Conservation (phyloP, 1,140 invertebrate species). For the Cepaea nemoralis region DNA sequence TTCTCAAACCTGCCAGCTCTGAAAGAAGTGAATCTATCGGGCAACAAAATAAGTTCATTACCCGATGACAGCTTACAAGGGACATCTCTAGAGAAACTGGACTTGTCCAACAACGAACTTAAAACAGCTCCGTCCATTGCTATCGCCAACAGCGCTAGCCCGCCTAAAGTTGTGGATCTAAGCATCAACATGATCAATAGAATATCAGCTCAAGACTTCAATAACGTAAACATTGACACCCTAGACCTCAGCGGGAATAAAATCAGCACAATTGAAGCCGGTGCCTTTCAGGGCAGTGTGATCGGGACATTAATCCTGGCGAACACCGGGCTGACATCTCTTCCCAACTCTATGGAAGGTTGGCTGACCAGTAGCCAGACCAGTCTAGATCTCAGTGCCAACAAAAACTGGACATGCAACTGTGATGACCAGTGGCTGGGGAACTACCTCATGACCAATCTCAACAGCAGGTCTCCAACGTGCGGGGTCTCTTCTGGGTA, state of each 20-base stretch:
- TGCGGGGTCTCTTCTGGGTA: conserved; percentile 22
- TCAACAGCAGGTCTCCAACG: conserved; percentile 18
- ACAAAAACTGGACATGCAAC: conserved; percentile 52
- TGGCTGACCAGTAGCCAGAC: conserved; percentile 42
- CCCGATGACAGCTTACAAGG: conserved; percentile 41
- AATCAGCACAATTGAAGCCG: neutral
- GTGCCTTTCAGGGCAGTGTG: neutral
- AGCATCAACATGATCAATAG: conserved; percentile 34
- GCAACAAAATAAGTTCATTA: conserved; percentile 44
- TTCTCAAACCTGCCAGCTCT: conserved; percentile 48
- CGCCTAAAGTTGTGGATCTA: conserved; percentile 33
- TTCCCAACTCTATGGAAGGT: conserved; percentile 48
- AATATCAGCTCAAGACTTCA: conserved; percentile 13
- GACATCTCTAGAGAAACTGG: conserved; percentile 45
- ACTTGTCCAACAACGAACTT: conserved; percentile 53
- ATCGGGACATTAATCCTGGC: neutral
- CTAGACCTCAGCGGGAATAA: conserved; percentile 35
- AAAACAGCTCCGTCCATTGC: conserved; percentile 45
- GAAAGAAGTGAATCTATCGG: conserved; percentile 42
- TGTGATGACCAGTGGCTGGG: conserved; percentile 56
- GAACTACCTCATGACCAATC: conserved; percentile 29
- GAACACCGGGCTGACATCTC: conserved; percentile 40
- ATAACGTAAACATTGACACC: neutral
- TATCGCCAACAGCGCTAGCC: neutral
- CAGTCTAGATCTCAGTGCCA: conserved; percentile 27